Evolutionary conservation across 2,797 vertebrate species (phyloP), one percentile per base, ranked within the genome.

Genomic region (Nyctalus aviator): DNA sequence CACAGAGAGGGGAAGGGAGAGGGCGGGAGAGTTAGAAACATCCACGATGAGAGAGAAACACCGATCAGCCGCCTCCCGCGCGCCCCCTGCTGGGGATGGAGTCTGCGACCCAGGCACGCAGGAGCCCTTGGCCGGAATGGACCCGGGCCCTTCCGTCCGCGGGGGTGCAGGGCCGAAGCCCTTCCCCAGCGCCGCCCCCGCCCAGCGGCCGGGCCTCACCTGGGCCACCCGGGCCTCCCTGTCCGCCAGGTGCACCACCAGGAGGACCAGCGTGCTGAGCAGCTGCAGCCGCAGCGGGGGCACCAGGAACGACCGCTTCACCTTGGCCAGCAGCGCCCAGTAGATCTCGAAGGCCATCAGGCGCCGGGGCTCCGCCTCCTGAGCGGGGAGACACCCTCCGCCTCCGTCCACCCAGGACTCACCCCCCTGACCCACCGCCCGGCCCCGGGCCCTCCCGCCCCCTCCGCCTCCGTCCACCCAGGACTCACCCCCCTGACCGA

Each of bases 261-360:
- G 79, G 0, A 35, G 55, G 7, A 97, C 4, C 0, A 96, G 9
- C 75, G 91, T 8, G 59, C 18, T 66, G 66, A 92, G 78, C 25
- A 97, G 46, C 57, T 93, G 76, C 78, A 94, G 35, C 78, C 27
- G 93, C 93, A 97, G 48, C 23, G 13, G 84, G 32, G 79, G 69
- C 44, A 32, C 64, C 1, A 96, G 18, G 0, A 2, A 0, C 0
- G 4, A 5, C 0, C 46, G 73, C 30, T 3, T 71, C 72, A 94
- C 21, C 6, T 88, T 81, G 37, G 35, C 17, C 83, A 98, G 14
- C 13, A 71, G 0, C 0, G 1, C 12, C 25, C 6, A 7, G 2
- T 97, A 98, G 90, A 95, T 62, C 14, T 27, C 41, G 7, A 98
- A 97, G 75, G 96, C 96, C 10, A 7, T 10, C 57, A 95, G 6